phyloP scores from a whole-genome alignment of 30 jellyfish, hydroid and myxozoan genomes.

The Hydractinia symbiolongicarpus region DNA sequence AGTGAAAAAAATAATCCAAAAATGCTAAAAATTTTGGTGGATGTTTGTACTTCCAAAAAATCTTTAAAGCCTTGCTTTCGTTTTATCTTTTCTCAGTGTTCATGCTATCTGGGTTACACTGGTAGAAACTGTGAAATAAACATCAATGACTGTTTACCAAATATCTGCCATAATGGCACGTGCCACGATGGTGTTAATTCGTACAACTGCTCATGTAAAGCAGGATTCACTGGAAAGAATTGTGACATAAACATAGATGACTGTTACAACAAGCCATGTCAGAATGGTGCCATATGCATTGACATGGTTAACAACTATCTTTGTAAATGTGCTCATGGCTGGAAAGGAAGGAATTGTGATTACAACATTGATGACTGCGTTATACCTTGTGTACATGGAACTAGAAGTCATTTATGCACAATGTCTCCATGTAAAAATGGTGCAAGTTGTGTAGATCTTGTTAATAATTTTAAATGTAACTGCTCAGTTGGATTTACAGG shows the following conservation, averaged over 20 bases:
- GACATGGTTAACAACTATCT: conserved; percentile 14
- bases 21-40: no score
- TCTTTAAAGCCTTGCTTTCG: no score
- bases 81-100: neutral
- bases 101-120: conserved; percentile 17
- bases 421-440: conserved; percentile 44
- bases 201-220: conserved; percentile 20
- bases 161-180: conserved; percentile 10
- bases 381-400: neutral
- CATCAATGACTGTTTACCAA: conserved; percentile 16
- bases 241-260: conserved; percentile 23
- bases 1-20: no score
- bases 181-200: conserved; percentile 15
- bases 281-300: conserved; percentile 18
- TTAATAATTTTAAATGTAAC: conserved; percentile 51
- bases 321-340: conserved; percentile 16
- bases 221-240: conserved; percentile 10
- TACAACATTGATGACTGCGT: conserved; percentile 13
- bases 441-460: conserved; percentile 40
- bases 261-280: conserved; percentile 15
- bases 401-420: neutral
- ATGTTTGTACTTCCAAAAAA: no score
- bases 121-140: conserved; percentile 23
- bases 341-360: conserved; percentile 19
- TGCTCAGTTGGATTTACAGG: conserved; percentile 69